phyloP scores from a whole-genome alignment of 1,140 invertebrate genomes.

The Cyrtorhinus lividipennis region DNA sequence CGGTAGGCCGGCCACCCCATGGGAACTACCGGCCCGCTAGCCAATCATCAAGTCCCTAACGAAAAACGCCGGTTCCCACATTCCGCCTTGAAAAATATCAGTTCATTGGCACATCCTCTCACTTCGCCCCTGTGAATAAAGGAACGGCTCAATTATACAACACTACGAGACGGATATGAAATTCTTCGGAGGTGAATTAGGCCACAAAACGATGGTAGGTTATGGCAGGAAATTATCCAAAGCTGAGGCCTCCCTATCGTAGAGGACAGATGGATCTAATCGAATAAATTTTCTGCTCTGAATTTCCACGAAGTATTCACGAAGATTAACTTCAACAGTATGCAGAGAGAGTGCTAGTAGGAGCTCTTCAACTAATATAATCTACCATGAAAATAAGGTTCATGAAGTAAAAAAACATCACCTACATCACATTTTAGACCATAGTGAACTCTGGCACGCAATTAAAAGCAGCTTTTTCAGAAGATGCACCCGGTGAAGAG shows the following conservation, averaged over 20 bases:
- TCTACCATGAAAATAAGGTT: too few relatives aligned
- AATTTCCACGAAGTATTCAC: too few relatives aligned
- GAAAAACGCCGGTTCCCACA: background rate
- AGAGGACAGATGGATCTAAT: background rate
- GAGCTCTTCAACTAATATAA: too few relatives aligned
- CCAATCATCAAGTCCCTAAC: background rate
- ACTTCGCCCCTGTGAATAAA: too few relatives aligned
- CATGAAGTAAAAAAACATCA: too few relatives aligned
- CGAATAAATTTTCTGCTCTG: background rate
- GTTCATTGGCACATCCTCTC: background rate
- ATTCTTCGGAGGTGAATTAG: background rate
- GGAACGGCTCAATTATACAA: background rate
- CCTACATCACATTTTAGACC: too few relatives aligned
- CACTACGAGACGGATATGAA: background rate
- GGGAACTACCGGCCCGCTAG: slow-evolving; percentile 6
- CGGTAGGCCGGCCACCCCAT: slow-evolving; percentile 17
- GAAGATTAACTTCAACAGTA: background rate
- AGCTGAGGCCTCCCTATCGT: too few relatives aligned
- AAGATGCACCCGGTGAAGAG: too few relatives aligned
- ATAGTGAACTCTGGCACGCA: too few relatives aligned
- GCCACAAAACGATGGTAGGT: background rate
- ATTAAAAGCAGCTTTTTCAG: too few relatives aligned
- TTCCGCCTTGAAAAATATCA: slow-evolving; percentile 4
- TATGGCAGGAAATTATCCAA: background rate
- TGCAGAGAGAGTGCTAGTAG: background rate